These are phyloP conservation scores for Syngnathus scovelli DNA, from an alignment of 2,113 vertebrate species.

Conservation along the genomic window DNA sequence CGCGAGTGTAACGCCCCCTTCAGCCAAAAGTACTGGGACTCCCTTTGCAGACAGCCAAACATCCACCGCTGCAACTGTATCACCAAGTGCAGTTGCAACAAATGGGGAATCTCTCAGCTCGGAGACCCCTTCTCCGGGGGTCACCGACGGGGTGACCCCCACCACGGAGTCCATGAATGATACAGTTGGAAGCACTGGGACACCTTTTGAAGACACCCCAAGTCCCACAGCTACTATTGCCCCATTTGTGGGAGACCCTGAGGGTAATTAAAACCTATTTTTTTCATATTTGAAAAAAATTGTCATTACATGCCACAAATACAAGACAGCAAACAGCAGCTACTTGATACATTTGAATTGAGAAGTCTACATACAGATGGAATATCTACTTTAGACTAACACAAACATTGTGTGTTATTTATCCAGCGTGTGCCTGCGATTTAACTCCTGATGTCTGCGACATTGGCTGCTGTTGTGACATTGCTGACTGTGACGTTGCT, in stretches of 20 bases:
- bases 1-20: constrained; percentile 12
- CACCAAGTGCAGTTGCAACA: too few relatives aligned
- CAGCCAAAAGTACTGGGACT: too few relatives aligned
- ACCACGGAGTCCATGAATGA: constrained; percentile 2
- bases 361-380: too few relatives aligned
- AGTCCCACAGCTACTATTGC: constrained; percentile 13
- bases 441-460: constrained; percentile 68
- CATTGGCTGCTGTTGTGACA: constrained; percentile 73
- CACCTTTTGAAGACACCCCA: constrained; percentile 1
- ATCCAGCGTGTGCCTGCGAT: constrained; percentile 68
- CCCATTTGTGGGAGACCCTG: not conserved
- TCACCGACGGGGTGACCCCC: not conserved
- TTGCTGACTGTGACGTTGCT: constrained; percentile 53
- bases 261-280: constrained; percentile 17
- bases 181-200: constrained; percentile 4
- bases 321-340: not conserved
- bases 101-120: constrained; percentile 1
- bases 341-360: not conserved
- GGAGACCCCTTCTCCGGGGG: constrained; percentile 25
- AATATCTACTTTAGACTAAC: not conserved
- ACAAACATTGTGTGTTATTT: not conserved
- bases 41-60: constrained; percentile 5
- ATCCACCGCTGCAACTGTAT: constrained; percentile 12
- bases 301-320: not conserved
- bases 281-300: not conserved